Evolutionary conservation across 2,888 invertebrate genomes (phyloP), one percentile per base, ranked within the genome.

Genomic region (Exephanes ischioxanthus): DNA sequence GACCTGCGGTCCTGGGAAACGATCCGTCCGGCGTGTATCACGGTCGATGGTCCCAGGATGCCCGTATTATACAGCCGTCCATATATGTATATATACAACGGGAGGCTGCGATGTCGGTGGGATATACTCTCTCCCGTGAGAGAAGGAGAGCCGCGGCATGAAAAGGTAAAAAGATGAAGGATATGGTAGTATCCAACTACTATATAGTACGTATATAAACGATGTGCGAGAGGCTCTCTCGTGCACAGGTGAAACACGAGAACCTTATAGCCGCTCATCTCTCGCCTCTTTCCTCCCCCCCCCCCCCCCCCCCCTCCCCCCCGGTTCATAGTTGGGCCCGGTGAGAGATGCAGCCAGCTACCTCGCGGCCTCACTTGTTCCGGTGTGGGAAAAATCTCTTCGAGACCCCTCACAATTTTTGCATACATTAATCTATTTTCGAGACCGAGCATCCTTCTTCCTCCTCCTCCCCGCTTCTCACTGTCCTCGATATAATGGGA

Each of bases 401-500:
- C 81, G 55, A 68, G 86, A 75, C 67, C 83, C 68, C 80, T 86
- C 83, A 83, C 77, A 83, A 92, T 91, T 93, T 93, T 93, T 94
- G 94, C 93, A 94, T 94, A 94, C 90, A 93, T 93, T 94, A 93
- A 93, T 93, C 93, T 90, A 92, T 91, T 91, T 91, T 87, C 83
- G 81, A 78, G 76, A 71, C 61, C 58, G 67, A 66, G 30, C 55
- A 79, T 85, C 75, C 81, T 84, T 80, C 51, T 67, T 80, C 81
- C n/a, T n/a, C 33, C 14, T 63, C 71, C 70, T 11, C 70, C 30
- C 86, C 82, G 83, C 48, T 58, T 37, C 68, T 84, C 63, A n/a
- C 55, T 33, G 16, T 66, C 26, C 58, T 3, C 41, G 45, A 7
- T 41, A 82, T 82, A 82, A 82, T 82, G 66, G 71, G 33, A 82